A percentile compares a stretch with the other conserved stretches of the same genome.
Conservation (phyloP, 2,888 invertebrate species). For the Tetropium fuscum region DNA sequence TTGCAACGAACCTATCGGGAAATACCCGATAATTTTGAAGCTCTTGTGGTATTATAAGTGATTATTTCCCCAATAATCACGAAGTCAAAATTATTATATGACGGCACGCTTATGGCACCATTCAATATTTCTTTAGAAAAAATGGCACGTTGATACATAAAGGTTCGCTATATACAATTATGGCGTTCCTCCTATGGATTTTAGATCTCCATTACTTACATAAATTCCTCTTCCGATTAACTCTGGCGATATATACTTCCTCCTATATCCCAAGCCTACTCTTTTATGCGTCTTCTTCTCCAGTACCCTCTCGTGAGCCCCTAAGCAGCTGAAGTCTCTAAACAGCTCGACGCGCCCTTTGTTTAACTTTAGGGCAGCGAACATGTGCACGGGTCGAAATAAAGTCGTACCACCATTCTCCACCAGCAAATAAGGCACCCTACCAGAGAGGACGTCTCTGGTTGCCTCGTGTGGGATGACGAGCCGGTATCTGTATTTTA, state of each 20-base stretch:
- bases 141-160: too few species aligned
- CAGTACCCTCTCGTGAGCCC: slow-evolving; percentile 59
- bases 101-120: too few species aligned
- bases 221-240: slow-evolving; percentile 57
- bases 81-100: too few species aligned
- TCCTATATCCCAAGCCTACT: slow-evolving; percentile 54
- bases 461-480: slow-evolving; percentile 83
- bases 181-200: too few species aligned
- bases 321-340: slow-evolving; percentile 61
- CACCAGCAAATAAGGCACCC: slow-evolving; percentile 80
- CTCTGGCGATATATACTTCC: slow-evolving; percentile 56
- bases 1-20: too few species aligned
- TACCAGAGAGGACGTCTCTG: slow-evolving; percentile 79
- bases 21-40: too few species aligned
- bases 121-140: too few species aligned
- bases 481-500: slow-evolving; percentile 36
- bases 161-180: too few species aligned
- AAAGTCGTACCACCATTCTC: slow-evolving; percentile 76
- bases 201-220: too few species aligned
- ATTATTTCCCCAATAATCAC: too few species aligned
- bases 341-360: slow-evolving; percentile 67
- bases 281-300: slow-evolving; percentile 49
- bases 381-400: slow-evolving; percentile 81
- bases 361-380: slow-evolving; percentile 78
- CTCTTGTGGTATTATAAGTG: too few species aligned